Base-by-base conservation (phyloP, 64 coral and sea anemone genomes). In the Pocillopora verrucosa region DNA sequence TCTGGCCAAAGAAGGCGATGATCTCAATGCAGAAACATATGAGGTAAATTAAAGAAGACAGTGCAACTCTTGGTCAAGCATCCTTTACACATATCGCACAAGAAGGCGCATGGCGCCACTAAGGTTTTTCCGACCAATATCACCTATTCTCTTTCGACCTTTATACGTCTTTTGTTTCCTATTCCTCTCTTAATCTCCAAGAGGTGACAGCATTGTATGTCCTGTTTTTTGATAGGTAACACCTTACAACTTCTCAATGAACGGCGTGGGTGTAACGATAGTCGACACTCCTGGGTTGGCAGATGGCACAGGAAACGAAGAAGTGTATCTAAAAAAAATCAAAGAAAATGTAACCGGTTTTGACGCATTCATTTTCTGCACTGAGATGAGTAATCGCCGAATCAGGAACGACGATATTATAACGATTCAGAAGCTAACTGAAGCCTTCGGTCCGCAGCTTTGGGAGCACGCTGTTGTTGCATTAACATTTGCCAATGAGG, bases 401-500 rank as follows among this genome's bases (percentile, higher is more conserved):
- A 11, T 81, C 6, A 63, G 80, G 14, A 65, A 90, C 24, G 89
- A 72, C 24, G 89, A 90, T 56, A 45, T 90, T 19, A 60, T 74
- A 22, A 82, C 78, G 10, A 41, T 90, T 25, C 19, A 80, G 11
- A 82, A 75, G 65, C 25, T 90, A 38, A 83, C 89, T 1, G 35
- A 72, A 73, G 65, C 69, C 9, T 90, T 90, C 34, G 79, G 79
- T 16, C 10, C 30, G 5, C 17, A 75, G 15, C 89, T 90, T 41
- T 90, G 89, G 89, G 37, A 73, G 25, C 64, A 90, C 89, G 79
- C 89, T 2, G 73, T 90, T 60, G 80, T 90, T 25, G 89, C 38
- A 19, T 61, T 90, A 62, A 90, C 89, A 16, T 90, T 90, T 74
- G 89, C 89, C 34, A 90, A 90, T 83, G 67, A 90, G 22, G 69